These are phyloP conservation scores for Actinopyga echinites DNA, from an alignment of 53 echinoderm and acorn worm species.

Conservation along the genomic window DNA sequence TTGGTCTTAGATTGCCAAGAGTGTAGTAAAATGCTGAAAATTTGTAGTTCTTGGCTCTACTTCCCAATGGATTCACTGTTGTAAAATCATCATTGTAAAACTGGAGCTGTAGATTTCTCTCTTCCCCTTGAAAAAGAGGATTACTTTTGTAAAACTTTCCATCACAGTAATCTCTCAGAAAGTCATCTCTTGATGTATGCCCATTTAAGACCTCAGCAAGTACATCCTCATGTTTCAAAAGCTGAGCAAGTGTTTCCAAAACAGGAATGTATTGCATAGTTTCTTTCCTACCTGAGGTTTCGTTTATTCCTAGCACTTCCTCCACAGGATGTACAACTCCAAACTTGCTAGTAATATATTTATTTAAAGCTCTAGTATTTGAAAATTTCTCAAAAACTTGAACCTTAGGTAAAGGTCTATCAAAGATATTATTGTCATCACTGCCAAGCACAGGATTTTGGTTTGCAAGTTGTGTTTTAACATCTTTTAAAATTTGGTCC, in stretches of 20 bases:
- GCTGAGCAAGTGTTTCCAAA: neutral
- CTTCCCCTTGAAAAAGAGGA: neutral
- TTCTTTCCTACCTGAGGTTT: neutral
- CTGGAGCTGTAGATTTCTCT: neutral
- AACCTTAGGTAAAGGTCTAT: neutral
- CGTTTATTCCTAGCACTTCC: neutral
- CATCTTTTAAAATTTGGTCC: neutral
- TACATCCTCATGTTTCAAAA: slow-evolving; percentile 15
- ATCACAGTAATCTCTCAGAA: neutral
- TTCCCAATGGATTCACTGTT: slow-evolving; percentile 24
- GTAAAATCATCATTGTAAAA: slow-evolving; percentile 40
- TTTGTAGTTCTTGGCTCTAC: neutral
- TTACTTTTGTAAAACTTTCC: too few species aligned
- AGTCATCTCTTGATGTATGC: neutral
- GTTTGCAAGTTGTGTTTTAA: neutral
- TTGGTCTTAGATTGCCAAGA: slow-evolving; percentile 22
- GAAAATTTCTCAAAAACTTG: neutral
- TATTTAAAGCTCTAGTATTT: neutral
- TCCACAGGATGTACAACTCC: neutral
- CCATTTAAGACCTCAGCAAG: slow-evolving; percentile 7
- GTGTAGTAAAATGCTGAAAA: slow-evolving; percentile 39
- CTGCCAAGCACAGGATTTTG: neutral
- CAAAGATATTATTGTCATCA: neutral
- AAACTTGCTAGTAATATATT: neutral
- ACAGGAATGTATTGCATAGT: neutral